Evolutionary conservation across 2,797 vertebrate species (phyloP), one percentile per base, ranked within the genome.

Genomic region (Sphenopsis melanotis): DNA sequence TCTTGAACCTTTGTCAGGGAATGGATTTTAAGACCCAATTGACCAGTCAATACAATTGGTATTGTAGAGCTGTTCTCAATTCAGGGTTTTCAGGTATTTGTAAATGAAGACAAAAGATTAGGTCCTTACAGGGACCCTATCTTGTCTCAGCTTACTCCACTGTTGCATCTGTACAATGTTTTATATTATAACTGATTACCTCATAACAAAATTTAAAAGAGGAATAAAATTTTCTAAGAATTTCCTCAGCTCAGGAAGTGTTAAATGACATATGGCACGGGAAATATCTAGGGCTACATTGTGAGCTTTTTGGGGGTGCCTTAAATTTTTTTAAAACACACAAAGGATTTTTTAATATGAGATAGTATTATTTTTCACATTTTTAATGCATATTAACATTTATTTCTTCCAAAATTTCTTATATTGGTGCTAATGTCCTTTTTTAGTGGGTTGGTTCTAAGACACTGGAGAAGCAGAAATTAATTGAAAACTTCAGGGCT

Each of bases 291-390:
- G 9, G 16, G 3, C 3, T 76, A 29, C 10, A 53, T 5, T 27
- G 11, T 70, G 3, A 66, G 2, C 7, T 65, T 49, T 47, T 75
- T 5, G 4, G 5, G 29, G 8, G 5, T 7, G 9, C 1, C 8
- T 49, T 80, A 60, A 47, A 52, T 6, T 3, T 6, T 5, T 60
- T 64, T 41, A 10, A 72, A 82, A 74, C 3, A 3, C 16, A 82
- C 2, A 65, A 37, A 77, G 7, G 8, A 10, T 36, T 80, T 74
- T 11, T 47, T 72, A 74, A 29, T 52, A 36, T 1, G 0, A 65
- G 2, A 69, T 32, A 72, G 49, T 12, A 56, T 1, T 2, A 16
- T 32, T 72, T 83, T 90, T 41, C 49, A 55, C 11, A 49, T 64
- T 86, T 84, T 64, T 32, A 88, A 71, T 50, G 17, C 8, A 56